Percentiles rank a stretch among this genome's conserved stretches.
Conservation (phyloP, 2,113 vertebrate species). For the Psephotus haematonotus region DNA sequence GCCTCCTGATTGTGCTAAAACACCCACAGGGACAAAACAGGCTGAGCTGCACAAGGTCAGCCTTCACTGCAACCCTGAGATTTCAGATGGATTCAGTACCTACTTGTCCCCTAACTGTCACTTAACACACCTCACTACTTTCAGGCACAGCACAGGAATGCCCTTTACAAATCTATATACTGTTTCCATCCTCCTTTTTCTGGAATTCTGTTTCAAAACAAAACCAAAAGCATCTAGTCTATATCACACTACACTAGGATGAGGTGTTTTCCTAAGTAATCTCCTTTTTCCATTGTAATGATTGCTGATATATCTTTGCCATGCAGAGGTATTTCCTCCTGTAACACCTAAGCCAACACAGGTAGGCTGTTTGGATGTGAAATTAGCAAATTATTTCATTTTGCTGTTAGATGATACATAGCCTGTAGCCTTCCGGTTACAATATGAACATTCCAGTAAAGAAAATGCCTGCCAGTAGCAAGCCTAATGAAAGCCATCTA, state of each 20-base stretch:
- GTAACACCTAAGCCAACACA: background rate
- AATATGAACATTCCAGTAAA: background rate
- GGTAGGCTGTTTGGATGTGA: background rate
- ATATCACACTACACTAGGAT: background rate
- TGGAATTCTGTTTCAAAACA: background rate
- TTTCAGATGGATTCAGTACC: background rate
- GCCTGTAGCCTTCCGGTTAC: background rate
- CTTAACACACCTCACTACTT: background rate
- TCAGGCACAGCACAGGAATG: background rate
- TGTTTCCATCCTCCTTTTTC: background rate
- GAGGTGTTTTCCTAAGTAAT: background rate
- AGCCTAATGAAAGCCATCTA: background rate
- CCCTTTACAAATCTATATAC: background rate
- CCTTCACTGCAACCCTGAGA: background rate
- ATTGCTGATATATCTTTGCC: background rate
- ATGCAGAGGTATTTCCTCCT: background rate
- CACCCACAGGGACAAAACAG: background rate
- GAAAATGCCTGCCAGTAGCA: background rate
- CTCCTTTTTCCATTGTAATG: background rate
- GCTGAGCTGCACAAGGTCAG: background rate
- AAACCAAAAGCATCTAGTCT: background rate
- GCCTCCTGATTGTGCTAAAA: background rate
- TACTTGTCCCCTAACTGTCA: background rate
- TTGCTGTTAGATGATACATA: background rate
- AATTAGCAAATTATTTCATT: background rate